phyloP scores from a whole-genome alignment of 2,113 vertebrate genomes.

The Ammodytes dubius region DNA sequence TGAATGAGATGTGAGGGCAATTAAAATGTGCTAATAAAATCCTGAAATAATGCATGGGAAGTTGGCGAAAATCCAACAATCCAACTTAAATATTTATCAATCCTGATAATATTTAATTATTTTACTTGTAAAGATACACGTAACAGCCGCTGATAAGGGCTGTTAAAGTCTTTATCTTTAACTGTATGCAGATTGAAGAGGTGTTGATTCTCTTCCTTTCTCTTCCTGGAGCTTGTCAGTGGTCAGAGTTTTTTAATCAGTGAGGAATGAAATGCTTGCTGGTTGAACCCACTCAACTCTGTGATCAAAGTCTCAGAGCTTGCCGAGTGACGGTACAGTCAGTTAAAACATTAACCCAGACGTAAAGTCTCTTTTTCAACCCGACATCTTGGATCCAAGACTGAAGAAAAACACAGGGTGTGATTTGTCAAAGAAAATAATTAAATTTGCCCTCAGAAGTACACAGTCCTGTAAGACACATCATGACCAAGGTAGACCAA shows the following conservation, averaged over 20 bases:
- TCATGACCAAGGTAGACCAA: neutral
- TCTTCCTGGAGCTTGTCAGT: constrained; percentile 16
- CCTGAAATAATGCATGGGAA: neutral
- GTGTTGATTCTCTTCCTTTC: constrained; percentile 5
- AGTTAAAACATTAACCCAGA: constrained; percentile 72
- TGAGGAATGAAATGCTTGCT: constrained; percentile 49
- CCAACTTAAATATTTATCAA: neutral
- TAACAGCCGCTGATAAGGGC: constrained; percentile 5
- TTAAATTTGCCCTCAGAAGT: too few species aligned
- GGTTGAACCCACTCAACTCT: constrained; percentile 55
- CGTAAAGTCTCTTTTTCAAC: neutral
- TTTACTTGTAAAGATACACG: too few species aligned
- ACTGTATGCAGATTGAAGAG: constrained; percentile 47
- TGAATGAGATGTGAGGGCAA: neutral
- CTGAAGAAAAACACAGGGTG: constrained; percentile 1
- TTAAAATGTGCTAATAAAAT: neutral
- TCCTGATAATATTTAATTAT: constrained; percentile 29
- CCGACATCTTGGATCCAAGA: neutral
- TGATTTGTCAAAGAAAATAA: neutral
- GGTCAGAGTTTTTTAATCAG: constrained; percentile 47
- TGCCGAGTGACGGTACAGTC: constrained; percentile 36
- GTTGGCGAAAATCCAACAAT: neutral
- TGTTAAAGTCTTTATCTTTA: constrained; percentile 17
- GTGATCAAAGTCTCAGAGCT: constrained; percentile 76
- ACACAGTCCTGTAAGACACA: neutral